Conservation (phyloP, 2,888 invertebrate genomes). For the Trachelus tabidus region DNA sequence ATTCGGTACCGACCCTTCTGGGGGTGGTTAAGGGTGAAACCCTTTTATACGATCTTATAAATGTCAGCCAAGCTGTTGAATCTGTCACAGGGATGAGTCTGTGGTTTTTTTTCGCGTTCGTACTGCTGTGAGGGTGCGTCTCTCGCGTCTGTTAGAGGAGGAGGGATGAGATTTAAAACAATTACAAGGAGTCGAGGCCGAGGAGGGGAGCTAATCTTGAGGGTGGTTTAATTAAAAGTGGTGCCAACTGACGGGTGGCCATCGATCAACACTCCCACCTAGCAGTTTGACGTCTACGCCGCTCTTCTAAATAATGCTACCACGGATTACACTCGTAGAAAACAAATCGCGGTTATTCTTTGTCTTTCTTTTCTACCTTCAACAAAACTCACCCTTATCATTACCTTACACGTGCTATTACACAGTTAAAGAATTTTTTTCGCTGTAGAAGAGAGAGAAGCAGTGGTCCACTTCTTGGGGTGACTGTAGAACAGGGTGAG, state of each 20-base stretch:
- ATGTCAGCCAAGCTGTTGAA: slow-evolving; percentile 55
- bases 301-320: slow-evolving; percentile 10
- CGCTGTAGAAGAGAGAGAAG: background rate
- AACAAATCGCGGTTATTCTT: background rate
- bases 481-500: background rate
- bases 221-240: slow-evolving; percentile 67
- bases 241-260: slow-evolving; percentile 66
- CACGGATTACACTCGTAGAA: background rate
- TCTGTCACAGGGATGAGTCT: slow-evolving; percentile 61
- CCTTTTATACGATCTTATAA: slow-evolving; percentile 50
- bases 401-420: background rate
- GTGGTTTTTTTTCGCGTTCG: slow-evolving; percentile 49
- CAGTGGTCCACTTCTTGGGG: background rate
- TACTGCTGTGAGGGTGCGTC: slow-evolving; percentile 44
- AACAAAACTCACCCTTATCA: background rate
- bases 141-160: slow-evolving; percentile 17
- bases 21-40: slow-evolving; percentile 20
- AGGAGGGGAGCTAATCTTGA: slow-evolving; percentile 63
- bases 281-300: slow-evolving; percentile 37
- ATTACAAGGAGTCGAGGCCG: slow-evolving; percentile 56
- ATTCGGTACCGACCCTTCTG: slow-evolving; percentile 19
- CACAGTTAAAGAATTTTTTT: background rate
- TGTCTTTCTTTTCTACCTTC: slow-evolving; percentile 22
- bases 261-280: slow-evolving; percentile 62
- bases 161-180: slow-evolving; percentile 64